These are phyloP conservation scores for Antitype chi DNA, from an alignment of 2,888 invertebrate genomes.

Conservation along the genomic window DNA sequence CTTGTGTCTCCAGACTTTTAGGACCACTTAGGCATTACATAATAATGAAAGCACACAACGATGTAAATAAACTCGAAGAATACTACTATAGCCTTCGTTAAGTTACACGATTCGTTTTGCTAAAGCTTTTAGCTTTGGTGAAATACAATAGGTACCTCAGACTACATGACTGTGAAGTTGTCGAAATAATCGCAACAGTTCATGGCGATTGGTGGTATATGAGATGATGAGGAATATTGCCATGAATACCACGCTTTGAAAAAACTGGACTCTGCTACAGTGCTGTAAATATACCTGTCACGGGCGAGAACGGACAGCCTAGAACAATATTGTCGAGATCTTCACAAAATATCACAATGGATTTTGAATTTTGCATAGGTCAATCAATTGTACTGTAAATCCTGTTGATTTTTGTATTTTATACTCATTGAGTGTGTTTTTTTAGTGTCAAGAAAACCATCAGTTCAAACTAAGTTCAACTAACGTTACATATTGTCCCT, in stretches of 20 bases:
- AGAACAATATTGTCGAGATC: no score
- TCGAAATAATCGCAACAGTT: not conserved
- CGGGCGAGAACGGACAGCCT: no score
- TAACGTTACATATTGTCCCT: not conserved
- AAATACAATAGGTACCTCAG: not conserved
- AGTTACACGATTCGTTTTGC: not conserved
- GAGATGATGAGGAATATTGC: not conserved
- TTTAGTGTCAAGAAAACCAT: not conserved
- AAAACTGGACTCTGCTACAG: not conserved
- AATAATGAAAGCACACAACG: slow-evolving; percentile 20
- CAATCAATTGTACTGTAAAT: not conserved
- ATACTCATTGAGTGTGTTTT: no score
- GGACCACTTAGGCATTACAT: slow-evolving; percentile 7
- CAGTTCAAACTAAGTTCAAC: not conserved
- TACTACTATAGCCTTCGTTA: not conserved
- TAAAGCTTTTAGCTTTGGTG: not conserved
- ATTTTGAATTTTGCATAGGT: not conserved
- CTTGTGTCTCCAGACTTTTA: slow-evolving; percentile 37
- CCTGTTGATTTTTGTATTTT: not conserved
- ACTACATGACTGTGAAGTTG: not conserved
- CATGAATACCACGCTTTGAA: not conserved
- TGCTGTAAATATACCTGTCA: no score
- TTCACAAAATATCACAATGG: not conserved
- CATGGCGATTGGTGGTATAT: not conserved
- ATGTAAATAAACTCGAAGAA: not conserved